These are phyloP conservation scores for Eucera pruinosa DNA, from an alignment of 2,888 invertebrate species.

Conservation along the genomic window DNA sequence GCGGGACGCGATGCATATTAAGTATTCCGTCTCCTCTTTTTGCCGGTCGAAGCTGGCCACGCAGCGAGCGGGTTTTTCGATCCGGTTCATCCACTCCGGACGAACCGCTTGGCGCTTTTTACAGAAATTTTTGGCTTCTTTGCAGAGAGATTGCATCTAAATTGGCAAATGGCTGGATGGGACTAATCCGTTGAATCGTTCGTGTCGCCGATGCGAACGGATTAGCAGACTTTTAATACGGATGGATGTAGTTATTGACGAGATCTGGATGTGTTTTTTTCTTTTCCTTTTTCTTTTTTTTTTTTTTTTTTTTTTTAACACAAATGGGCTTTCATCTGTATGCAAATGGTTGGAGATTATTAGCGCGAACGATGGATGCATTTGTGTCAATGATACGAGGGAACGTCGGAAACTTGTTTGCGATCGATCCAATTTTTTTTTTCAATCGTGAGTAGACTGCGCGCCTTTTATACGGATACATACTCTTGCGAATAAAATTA, in stretches of 20 bases:
- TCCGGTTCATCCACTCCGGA: slow-evolving; percentile 26
- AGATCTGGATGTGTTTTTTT: no score
- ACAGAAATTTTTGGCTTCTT: slow-evolving; percentile 29
- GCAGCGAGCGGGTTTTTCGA: slow-evolving; percentile 30
- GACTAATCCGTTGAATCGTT: slow-evolving; percentile 1
- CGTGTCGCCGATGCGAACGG: slow-evolving; percentile 8
- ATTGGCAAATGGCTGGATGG: slow-evolving; percentile 15
- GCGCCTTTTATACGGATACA: no score
- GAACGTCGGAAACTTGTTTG: not conserved
- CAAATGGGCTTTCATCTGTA: not conserved
- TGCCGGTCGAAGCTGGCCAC: not conserved
- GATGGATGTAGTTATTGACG: no score
- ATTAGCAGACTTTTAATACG: slow-evolving; percentile 13
- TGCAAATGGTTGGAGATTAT: slow-evolving; percentile 2
- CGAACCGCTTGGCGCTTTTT: slow-evolving; percentile 19
- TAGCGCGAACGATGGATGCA: no score
- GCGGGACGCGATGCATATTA: slow-evolving; percentile 39
- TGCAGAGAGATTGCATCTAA: slow-evolving; percentile 16
- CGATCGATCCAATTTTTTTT: not conserved
- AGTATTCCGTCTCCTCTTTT: slow-evolving; percentile 15
- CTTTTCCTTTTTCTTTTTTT: no score
- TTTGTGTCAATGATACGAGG: not conserved
- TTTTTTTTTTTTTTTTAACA: no score
- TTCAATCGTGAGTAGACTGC: no score
- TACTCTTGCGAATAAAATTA: no score